Percentiles rank a stretch among this genome's conserved stretches.
Evolutionary conservation across 2,888 invertebrate genomes (phyloP).

Genomic region (Torymus auratus): DNA sequence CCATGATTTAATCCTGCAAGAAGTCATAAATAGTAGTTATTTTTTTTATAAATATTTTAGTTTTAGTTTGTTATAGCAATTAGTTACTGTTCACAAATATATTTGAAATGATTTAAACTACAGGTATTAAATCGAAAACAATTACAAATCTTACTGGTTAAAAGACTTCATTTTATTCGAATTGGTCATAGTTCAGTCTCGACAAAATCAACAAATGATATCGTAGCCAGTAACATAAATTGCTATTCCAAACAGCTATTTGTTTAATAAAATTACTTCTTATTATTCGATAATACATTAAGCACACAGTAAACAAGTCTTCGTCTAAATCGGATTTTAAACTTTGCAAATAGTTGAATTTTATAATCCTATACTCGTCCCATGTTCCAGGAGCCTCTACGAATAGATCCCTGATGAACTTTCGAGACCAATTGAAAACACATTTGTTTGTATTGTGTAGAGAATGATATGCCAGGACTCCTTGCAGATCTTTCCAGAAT

Average conservation of each 20-base stretch:
- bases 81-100: too few relatives aligned
- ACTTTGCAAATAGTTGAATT: background rate
- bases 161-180: too few relatives aligned
- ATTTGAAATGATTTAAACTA: too few relatives aligned
- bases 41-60: too few relatives aligned
- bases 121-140: too few relatives aligned
- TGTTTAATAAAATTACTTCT: constrained; percentile 37
- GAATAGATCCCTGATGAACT: constrained; percentile 1
- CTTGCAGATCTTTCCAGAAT: constrained; percentile 37
- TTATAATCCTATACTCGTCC: constrained; percentile 26
- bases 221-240: too few relatives aligned
- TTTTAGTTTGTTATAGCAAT: too few relatives aligned
- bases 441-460: background rate
- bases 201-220: too few relatives aligned
- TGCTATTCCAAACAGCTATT: too few relatives aligned
- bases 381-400: constrained; percentile 16
- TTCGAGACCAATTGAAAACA: background rate
- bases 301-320: constrained; percentile 42
- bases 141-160: too few relatives aligned
- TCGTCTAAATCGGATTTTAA: constrained; percentile 20
- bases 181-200: too few relatives aligned
- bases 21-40: background rate
- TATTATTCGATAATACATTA: constrained; percentile 39
- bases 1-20: constrained; percentile 30
- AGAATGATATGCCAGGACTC: constrained; percentile 7